Evolutionary conservation across 92 coral and sea anemone genomes (phyloP).

Genomic region (Pocillopora grandis): DNA sequence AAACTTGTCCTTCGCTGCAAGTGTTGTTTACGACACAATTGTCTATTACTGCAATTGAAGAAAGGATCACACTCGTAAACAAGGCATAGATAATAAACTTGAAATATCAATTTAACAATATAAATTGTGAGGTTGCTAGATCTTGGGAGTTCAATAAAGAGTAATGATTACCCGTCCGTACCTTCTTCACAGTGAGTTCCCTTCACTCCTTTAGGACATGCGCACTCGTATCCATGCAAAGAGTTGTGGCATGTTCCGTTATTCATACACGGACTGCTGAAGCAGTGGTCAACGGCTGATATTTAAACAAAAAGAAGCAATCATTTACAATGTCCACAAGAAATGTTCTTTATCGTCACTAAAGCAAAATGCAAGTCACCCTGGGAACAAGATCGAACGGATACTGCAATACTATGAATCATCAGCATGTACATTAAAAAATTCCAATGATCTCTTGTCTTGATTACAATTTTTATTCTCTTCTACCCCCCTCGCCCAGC

Average conservation of each 20-base stretch:
- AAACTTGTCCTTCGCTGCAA: conserved; percentile 3
- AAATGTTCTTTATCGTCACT: too few relatives aligned
- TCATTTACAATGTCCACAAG: not conserved
- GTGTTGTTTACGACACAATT: conserved; percentile 4
- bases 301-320: not conserved
- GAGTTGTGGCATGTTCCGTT: conserved; percentile 19
- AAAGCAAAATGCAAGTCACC: too few relatives aligned
- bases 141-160: too few relatives aligned
- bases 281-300: conserved; percentile 30
- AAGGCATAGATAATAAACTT: too few relatives aligned
- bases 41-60: not conserved
- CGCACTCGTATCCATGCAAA: conserved; percentile 6
- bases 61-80: not conserved
- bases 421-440: too few relatives aligned
- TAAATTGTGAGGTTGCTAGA: too few relatives aligned
- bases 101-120: too few relatives aligned
- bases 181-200: conserved; percentile 25
- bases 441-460: too few relatives aligned
- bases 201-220: conserved; percentile 8
- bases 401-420: too few relatives aligned
- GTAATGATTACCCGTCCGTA: not conserved
- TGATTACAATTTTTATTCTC: too few relatives aligned
- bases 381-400: too few relatives aligned
- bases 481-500: too few relatives aligned
- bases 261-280: conserved; percentile 5